These are phyloP conservation scores for Spisula subtruncata DNA, from an alignment of 2,888 invertebrate genomes.

Conservation along the genomic window DNA sequence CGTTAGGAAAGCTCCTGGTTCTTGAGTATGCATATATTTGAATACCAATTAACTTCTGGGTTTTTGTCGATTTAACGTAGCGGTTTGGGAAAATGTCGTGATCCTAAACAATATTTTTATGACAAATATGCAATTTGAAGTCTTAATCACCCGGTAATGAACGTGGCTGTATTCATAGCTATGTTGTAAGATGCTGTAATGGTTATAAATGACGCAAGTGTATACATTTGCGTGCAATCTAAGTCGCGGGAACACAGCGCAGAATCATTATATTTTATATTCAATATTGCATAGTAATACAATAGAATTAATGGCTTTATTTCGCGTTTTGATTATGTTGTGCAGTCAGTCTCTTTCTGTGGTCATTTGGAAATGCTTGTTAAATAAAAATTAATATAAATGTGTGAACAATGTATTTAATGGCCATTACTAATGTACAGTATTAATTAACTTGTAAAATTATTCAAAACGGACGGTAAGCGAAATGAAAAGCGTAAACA, in stretches of 20 bases:
- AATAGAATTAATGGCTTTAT: not conserved
- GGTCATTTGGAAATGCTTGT: too few relatives aligned
- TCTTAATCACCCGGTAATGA: slow-evolving; percentile 15
- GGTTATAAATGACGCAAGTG: not conserved
- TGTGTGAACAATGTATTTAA: not conserved
- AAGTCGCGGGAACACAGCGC: not conserved
- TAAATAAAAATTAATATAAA: not conserved
- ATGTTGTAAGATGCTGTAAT: not conserved
- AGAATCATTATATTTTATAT: not conserved
- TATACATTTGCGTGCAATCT: slow-evolving; percentile 4
- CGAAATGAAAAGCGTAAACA: not conserved
- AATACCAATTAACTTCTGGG: slow-evolving; percentile 23
- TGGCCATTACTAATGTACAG: not conserved
- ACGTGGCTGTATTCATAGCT: slow-evolving; percentile 29
- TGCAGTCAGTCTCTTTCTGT: too few relatives aligned
- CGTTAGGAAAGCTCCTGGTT: not conserved
- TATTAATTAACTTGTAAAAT: not conserved
- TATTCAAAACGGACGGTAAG: not conserved
- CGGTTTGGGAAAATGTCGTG: slow-evolving; percentile 26
- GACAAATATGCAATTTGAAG: slow-evolving; percentile 31
- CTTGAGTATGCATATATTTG: slow-evolving; percentile 21
- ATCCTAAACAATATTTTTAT: slow-evolving; percentile 26
- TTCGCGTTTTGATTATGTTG: too few relatives aligned
- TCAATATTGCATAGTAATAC: not conserved
- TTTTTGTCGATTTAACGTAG: slow-evolving; percentile 30